These are phyloP conservation scores for Anabacerthia variegaticeps DNA, from an alignment of 2,797 vertebrate species.

Conservation along the genomic window DNA sequence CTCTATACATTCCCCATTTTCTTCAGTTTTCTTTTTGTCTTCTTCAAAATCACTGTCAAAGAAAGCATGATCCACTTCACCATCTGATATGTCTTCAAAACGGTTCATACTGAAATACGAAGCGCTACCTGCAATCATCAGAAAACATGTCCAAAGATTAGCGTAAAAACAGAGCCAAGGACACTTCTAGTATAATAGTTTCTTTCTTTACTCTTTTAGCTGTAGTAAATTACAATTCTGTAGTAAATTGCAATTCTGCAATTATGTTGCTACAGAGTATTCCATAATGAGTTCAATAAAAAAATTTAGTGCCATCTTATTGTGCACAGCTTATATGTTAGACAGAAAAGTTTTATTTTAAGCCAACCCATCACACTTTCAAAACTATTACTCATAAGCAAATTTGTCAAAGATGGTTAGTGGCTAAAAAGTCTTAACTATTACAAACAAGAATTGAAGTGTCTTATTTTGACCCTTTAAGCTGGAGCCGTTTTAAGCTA, in stretches of 20 bases:
- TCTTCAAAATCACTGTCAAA: conserved; percentile 91
- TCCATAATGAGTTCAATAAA: neutral
- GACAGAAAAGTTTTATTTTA: neutral
- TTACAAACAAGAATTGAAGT: neutral
- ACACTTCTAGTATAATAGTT: neutral
- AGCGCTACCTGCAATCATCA: conserved; percentile 20
- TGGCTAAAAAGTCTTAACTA: neutral
- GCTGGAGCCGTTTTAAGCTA: neutral
- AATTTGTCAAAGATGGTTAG: neutral
- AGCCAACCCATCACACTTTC: neutral
- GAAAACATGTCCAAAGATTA: conserved; percentile 16
- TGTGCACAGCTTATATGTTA: neutral
- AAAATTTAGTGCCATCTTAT: neutral
- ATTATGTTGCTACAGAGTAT: neutral
- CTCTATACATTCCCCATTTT: conserved; percentile 26
- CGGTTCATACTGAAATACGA: conserved; percentile 78
- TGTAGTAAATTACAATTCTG: neutral
- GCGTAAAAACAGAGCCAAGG: neutral
- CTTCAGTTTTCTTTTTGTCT: conserved; percentile 64
- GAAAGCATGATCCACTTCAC: conserved; percentile 94
- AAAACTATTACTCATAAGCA: neutral
- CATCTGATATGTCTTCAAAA: conserved; percentile 84
- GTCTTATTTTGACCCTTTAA: neutral
- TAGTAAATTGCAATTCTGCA: neutral
- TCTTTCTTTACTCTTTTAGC: neutral